These are phyloP conservation scores for Sinocyclocheilus rhinocerous DNA, from an alignment of 2,113 vertebrate genomes.

Conservation along the genomic window DNA sequence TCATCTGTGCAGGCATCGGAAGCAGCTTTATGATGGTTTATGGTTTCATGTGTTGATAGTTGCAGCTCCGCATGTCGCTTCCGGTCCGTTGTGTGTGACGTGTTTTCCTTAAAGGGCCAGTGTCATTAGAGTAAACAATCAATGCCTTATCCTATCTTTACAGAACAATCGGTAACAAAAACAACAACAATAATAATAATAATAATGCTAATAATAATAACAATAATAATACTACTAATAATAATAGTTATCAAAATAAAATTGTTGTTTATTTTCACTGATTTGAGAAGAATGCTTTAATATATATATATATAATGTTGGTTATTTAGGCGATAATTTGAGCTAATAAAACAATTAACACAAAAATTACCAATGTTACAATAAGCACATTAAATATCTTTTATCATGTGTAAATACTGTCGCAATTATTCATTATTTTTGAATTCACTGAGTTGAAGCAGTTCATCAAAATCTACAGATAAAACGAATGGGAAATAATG, in stretches of 20 bases:
- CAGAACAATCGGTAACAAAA: neutral
- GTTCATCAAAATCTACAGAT: neutral
- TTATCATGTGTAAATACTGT: neutral
- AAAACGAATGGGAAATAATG: neutral
- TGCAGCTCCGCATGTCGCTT: neutral
- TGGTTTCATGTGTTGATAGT: neutral
- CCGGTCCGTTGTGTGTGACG: constrained; percentile 18
- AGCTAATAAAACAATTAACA: too few relatives aligned
- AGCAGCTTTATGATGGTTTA: neutral
- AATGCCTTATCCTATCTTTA: neutral
- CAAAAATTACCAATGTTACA: too few relatives aligned
- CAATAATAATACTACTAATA: too few relatives aligned
- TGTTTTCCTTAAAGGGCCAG: constrained; percentile 46
- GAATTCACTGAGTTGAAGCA: neutral
- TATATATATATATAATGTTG: too few relatives aligned
- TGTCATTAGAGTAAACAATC: neutral
- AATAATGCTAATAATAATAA: too few relatives aligned
- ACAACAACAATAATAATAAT: too few relatives aligned
- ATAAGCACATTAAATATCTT: too few relatives aligned
- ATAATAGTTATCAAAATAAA: too few relatives aligned
- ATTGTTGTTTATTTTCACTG: too few relatives aligned
- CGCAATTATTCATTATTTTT: neutral
- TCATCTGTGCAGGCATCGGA: neutral
- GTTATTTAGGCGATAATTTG: too few relatives aligned
- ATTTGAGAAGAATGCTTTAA: too few relatives aligned